A percentile compares a stretch with the other conserved stretches of the same genome.
phyloP scores from a whole-genome alignment of 2,888 invertebrate species.

The Metallyticus violacea region DNA sequence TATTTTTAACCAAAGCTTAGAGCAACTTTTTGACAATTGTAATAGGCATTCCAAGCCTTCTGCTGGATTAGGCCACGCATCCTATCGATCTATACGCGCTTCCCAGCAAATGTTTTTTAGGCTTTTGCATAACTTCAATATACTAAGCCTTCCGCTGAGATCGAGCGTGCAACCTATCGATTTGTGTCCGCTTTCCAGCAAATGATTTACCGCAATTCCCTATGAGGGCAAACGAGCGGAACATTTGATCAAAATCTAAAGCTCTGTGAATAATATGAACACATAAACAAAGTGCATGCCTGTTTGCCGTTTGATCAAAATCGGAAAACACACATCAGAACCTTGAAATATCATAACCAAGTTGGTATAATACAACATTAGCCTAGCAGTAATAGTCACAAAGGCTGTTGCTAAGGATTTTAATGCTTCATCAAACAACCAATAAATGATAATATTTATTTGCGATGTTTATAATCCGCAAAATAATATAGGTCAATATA shows the following conservation, averaged over 20 bases:
- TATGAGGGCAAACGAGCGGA: neutral
- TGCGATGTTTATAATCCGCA: no score
- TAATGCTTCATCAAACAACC: no score
- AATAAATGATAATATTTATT: no score
- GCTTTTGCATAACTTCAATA: neutral
- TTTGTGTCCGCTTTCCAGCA: neutral
- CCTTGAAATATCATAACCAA: neutral
- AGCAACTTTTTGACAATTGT: no score
- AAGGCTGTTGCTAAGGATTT: no score
- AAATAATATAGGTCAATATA: no score
- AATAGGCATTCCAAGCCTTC: no score
- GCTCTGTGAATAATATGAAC: neutral
- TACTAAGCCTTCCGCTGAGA: neutral
- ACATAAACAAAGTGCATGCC: neutral
- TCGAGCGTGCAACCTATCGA: neutral
- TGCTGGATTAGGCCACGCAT: no score
- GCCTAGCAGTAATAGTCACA: no score
- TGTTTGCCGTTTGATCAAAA: neutral
- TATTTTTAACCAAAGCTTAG: no score
- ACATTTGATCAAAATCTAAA: neutral
- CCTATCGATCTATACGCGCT: no score
- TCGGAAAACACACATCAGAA: neutral
- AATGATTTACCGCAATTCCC: neutral
- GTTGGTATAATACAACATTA: neutral
- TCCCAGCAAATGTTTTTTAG: no score